Evolutionary conservation across 2,888 invertebrate species (phyloP).

Genomic region (Caenorhabditis zanzibari): DNA sequence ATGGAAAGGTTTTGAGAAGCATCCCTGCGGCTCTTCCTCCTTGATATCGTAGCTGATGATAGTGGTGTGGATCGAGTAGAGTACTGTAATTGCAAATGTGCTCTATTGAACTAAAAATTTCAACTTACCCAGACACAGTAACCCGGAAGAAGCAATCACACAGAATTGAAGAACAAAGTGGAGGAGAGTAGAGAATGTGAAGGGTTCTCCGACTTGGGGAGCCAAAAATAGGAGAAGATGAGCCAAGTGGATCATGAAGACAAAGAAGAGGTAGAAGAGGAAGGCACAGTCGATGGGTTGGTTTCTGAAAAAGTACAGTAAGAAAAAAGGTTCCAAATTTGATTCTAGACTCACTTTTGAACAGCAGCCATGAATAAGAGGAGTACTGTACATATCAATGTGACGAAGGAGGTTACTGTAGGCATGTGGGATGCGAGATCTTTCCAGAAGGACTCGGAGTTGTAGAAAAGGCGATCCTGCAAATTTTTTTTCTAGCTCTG

Average conservation of each 20-base stretch:
- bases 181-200: constrained; percentile 69
- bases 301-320: constrained; percentile 61
- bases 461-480: constrained; percentile 75
- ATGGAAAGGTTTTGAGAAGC: constrained; percentile 60
- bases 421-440: constrained; percentile 75
- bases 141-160: constrained; percentile 68
- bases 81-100: constrained; percentile 25
- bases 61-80: constrained; percentile 62
- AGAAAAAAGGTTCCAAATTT: too few species aligned
- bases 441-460: constrained; percentile 63
- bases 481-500: too few species aligned
- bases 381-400: constrained; percentile 71
- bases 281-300: constrained; percentile 77
- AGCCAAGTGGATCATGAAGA: constrained; percentile 75
- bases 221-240: constrained; percentile 75
- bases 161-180: constrained; percentile 74
- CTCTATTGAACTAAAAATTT: background rate
- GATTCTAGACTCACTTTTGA: constrained; percentile 75
- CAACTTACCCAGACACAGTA: constrained; percentile 56
- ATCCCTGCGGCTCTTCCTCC: constrained; percentile 49
- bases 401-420: constrained; percentile 75
- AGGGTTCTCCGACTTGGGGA: constrained; percentile 76
- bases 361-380: constrained; percentile 79
- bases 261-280: constrained; percentile 75
- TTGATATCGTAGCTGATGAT: constrained; percentile 56